Evolutionary conservation across 2,113 vertebrate species (phyloP), one percentile per base, ranked within the genome.

Genomic region (Ictalurus punctatus): DNA sequence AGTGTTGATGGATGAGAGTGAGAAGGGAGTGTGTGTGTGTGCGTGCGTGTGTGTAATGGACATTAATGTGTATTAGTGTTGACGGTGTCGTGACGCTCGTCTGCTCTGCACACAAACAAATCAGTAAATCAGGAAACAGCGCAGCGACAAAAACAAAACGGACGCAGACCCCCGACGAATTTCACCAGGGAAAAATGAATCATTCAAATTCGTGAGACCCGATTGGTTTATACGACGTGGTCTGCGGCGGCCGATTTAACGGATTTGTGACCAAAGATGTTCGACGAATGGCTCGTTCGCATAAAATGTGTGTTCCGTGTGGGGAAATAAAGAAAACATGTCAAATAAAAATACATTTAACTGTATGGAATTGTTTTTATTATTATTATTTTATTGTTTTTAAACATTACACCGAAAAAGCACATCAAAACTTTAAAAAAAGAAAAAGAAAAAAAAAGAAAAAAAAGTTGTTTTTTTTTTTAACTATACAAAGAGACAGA

Each of bases 1-100:
- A 92, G 96, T 96, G 96, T 96, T 97, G 95, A 97, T 95, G 96
- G 96, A 96, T 96, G 96, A 97, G 95, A 96, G 96, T 95, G 95
- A 65, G 94, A 79, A 13, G 5, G 2, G 23, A 27, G 74, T 48
- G 25, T 52, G 74, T 48, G 74, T 48, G 44, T 48, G 44, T 78
- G 40, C 27, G 74, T 48, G 74, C 52, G 74, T 78, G 74, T 74
- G 71, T 74, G 65, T 69, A 1, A 40, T 8, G 27, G 14, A 80
- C 78, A 56, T 56, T 54, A 80, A 56, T 30, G 25, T 56, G 25
- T 56, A 80, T 80, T n/a, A 80, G 48, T 9, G 52, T 30, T 30
- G 79, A 58, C 52, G 56, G 79, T 25, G 56, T 61, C n/a, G 9
- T 58, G 16, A 58, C 21, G 78, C 78, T 80, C 6, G 27, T 54